Evolutionary conservation across 2,797 vertebrate species (phyloP), one percentile per base, ranked within the genome.

Genomic region (Sebastes iracundus): DNA sequence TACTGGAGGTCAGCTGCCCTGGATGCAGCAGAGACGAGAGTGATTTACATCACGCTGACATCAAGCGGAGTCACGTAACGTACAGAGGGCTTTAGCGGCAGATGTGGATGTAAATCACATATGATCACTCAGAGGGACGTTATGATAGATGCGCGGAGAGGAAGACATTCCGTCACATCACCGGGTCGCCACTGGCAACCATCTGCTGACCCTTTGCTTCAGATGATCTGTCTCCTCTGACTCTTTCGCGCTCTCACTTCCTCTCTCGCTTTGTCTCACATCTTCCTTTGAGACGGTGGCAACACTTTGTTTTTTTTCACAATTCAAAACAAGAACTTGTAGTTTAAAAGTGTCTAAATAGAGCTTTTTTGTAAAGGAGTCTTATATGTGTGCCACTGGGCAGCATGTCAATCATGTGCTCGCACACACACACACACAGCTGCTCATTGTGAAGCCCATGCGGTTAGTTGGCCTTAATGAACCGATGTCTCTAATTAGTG

Each of bases 401-500:
- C 62, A 32, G 72, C 67, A 32, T 77, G 80, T 78, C 83, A 82
- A 10, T 82, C 73, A 58, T 2, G 33, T 46, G 38, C 35, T 67
- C 72, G 35, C 35, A 13, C 35, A 38, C 35, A 38, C 35, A 38
- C 42, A 58, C 64, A 68, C 63, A 75, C 82, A 92, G 81, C 83
- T 92, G 88, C 82, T 84, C 68, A 68, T 70, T 88, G 72, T 80
- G 78, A 80, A 81, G 78, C 76, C 76, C 72, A 59, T 87, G 75
- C 13, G n/a, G 75, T 83, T 77, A 73, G 66, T 75, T 86, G 53
- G 75, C 75, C 79, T 78, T 90, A 87, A 93, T 91, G 87, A 85
- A 88, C 72, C 5, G 23, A 73, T 32, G 81, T 55, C 58, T 83
- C 72, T 90, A 91, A 93, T 92, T 91, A 90, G 86, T 81, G 55